Evolutionary conservation across 2,113 vertebrate genomes (phyloP).

Genomic region (Anthoscopus minutus): DNA sequence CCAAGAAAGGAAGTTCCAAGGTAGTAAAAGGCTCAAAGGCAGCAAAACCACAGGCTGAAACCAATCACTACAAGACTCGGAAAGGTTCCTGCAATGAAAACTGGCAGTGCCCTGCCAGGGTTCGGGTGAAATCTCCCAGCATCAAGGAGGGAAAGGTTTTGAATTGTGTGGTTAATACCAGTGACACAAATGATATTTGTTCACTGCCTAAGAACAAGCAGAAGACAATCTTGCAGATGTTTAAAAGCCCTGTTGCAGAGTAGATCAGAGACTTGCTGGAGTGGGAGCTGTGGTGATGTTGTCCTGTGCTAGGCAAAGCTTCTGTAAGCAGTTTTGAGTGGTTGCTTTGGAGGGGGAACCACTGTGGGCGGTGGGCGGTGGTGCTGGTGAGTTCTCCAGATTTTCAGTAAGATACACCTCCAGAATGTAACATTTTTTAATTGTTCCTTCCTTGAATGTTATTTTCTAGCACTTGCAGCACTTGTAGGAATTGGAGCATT

Average conservation of each 20-base stretch:
- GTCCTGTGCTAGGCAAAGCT: background rate
- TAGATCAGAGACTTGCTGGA: background rate
- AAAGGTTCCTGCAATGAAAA: conserved; percentile 60
- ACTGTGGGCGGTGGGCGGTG: background rate
- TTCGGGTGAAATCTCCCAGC: background rate
- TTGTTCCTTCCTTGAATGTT: background rate
- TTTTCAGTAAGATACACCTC: background rate
- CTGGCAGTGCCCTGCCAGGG: conserved; percentile 41
- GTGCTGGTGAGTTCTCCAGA: background rate
- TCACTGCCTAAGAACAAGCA: conserved; percentile 64
- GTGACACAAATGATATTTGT: conserved; percentile 26
- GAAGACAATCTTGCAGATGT: conserved; percentile 75
- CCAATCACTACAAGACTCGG: background rate
- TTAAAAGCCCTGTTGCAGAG: conserved; percentile 60
- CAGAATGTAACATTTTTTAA: background rate
- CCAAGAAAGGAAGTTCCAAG: background rate
- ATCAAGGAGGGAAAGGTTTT: conserved; percentile 45
- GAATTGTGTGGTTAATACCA: conserved; percentile 52
- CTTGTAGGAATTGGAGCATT: background rate
- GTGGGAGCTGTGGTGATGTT: background rate
- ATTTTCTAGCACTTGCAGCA: background rate
- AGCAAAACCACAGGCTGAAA: background rate
- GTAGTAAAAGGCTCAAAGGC: background rate
- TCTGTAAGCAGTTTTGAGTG: background rate
- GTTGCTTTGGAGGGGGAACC: background rate